A percentile compares a stretch with the other conserved stretches of the same genome.
These are phyloP conservation scores for Pelecanus crispus DNA, from an alignment of 2,113 vertebrate genomes.

Conservation along the genomic window DNA sequence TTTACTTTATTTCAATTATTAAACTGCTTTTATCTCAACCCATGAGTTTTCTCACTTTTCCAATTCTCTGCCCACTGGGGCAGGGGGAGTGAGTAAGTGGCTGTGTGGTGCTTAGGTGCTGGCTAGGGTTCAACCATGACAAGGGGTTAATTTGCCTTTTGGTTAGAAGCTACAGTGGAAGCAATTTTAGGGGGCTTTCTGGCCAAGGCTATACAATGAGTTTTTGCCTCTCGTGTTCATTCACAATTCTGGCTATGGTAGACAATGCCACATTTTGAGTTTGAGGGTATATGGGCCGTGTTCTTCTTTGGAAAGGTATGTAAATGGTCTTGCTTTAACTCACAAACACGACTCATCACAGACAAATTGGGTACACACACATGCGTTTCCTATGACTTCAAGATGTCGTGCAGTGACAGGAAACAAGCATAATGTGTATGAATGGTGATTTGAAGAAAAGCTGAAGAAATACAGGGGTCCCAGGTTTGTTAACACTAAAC, in stretches of 20 bases:
- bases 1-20: no score
- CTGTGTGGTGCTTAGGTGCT: no score
- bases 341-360: neutral
- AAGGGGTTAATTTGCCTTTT: neutral
- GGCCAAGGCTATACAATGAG: neutral
- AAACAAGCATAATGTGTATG: neutral
- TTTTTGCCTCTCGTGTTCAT: neutral
- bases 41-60: no score
- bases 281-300: neutral
- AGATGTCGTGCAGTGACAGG: neutral
- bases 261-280: neutral
- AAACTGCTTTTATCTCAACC: no score
- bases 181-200: neutral
- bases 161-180: neutral
- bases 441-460: neutral
- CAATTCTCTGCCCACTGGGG: no score
- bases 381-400: neutral
- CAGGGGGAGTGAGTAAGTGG: no score
- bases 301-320: neutral
- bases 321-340: neutral
- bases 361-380: neutral
- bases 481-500: neutral
- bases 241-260: neutral
- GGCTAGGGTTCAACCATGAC: no score
- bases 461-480: slow-evolving; percentile 10